Evolutionary conservation across 2,113 vertebrate genomes (phyloP), one percentile per base, ranked within the genome.

Genomic region (Delphinapterus leucas): DNA sequence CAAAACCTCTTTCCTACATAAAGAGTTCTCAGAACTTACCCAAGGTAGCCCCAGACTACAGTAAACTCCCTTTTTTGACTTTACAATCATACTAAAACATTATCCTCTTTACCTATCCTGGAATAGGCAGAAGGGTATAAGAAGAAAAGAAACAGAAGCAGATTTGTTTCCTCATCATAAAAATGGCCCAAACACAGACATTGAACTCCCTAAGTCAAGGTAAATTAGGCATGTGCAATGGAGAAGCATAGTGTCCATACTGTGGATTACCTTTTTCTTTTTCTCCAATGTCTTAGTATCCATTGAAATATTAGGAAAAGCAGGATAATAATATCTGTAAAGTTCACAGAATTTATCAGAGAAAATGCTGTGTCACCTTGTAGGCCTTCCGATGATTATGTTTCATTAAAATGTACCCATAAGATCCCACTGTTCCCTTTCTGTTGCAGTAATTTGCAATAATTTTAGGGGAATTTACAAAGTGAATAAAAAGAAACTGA

Each of bases 381-480:
- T 12, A 33, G 58, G 26, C n/a, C 49, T 83, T 87, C 49, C 60
- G 68, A 15, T 49, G 53, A 79, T n/a, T 67, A 20, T 6, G 28
- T 8, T 76, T 41, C 73, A 77, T 91, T 84, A 84, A 41, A 82
- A 70, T 31, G 20, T 38, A 49, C 20, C n/a, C 23, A 60, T 1
- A 79, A 8, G 4, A 68, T 21, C 18, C 10, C 28, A 76, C 47
- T 83, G 79, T 77, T 97, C 44, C 74, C 55, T 17, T 84, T 93
- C 91, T 74, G 67, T 8, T 60, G 20, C 61, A 81, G 36, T 10
- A 25, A 82, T 36, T 36, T 60, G 38, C 33, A 63, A 44, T 8
- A 60, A 1, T 97, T 97, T 96, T 67, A 26, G 55, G 79, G 61
- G 23, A 17, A 85, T 94, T 93, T 77, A 83, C 20, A 91, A 76